Percentiles rank a stretch among this genome's conserved stretches.
Evolutionary conservation across 2,797 vertebrate species (phyloP).

Genomic region (Macropodus opercularis): DNA sequence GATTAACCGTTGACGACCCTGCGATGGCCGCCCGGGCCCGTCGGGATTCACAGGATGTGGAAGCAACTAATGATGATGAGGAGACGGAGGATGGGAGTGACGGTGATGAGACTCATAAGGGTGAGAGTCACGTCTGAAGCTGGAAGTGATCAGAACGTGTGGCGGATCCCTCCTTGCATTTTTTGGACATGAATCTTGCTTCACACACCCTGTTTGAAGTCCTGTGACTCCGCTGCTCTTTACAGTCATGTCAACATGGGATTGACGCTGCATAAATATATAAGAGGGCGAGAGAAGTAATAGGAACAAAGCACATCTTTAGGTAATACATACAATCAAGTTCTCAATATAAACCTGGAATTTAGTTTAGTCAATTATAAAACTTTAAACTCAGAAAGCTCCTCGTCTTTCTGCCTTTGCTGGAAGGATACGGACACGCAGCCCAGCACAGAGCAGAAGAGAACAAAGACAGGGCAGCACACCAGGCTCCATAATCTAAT

Average conservation of each 20-base stretch:
- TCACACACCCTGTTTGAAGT: slow-evolving; percentile 57
- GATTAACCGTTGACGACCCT: slow-evolving; percentile 77
- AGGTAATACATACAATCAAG: slow-evolving; percentile 7
- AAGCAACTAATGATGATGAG: slow-evolving; percentile 71
- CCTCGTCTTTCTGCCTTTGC: slow-evolving; percentile 32
- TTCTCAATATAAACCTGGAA: slow-evolving; percentile 26
- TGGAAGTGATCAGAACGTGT: slow-evolving; percentile 72
- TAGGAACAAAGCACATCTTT: slow-evolving; percentile 12
- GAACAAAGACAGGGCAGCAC: slow-evolving; percentile 59
- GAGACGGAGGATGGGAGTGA: slow-evolving; percentile 50
- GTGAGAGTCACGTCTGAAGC: slow-evolving; percentile 52
- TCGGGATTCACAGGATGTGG: slow-evolving; percentile 67
- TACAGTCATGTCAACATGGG: slow-evolving; percentile 38
- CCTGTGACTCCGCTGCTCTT: slow-evolving; percentile 13
- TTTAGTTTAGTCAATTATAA: slow-evolving; percentile 34
- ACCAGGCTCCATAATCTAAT: slow-evolving; percentile 93
- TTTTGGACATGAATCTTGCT: slow-evolving; percentile 67
- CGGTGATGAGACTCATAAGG: slow-evolving; percentile 53
- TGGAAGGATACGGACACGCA: slow-evolving; percentile 69
- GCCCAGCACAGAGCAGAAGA: slow-evolving; percentile 60
- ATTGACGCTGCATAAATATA: slow-evolving; percentile 28
- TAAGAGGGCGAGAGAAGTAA: slow-evolving; percentile 15
- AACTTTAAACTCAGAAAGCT: too few relatives aligned
- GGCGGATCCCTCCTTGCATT: slow-evolving; percentile 64
- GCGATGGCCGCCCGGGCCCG: slow-evolving; percentile 47